Conservation (phyloP, 1,140 invertebrate species). For the Melanaphis sacchari region DNA sequence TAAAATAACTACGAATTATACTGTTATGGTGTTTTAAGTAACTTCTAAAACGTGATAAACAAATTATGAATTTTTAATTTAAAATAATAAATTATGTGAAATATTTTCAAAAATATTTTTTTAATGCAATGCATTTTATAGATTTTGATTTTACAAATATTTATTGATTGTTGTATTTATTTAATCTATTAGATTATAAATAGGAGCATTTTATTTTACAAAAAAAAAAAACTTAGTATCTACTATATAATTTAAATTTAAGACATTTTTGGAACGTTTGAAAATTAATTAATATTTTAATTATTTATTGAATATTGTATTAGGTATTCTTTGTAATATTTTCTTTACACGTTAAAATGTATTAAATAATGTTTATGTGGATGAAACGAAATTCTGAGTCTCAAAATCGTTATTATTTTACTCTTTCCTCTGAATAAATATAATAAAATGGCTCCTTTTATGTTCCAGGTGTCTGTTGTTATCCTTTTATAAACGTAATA, state of each 20-base stretch:
- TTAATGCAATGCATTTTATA: too few species aligned
- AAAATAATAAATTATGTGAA: too few species aligned
- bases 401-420: neutral
- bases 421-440: too few species aligned
- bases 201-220: neutral
- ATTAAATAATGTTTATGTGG: neutral
- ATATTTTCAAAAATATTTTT: too few species aligned
- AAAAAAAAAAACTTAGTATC: neutral
- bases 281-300: neutral
- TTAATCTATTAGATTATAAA: neutral
- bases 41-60: neutral
- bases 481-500: too few species aligned
- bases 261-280: neutral
- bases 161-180: neutral
- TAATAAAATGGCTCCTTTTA: too few species aligned
- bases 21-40: neutral
- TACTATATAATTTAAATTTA: too few species aligned
- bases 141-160: neutral
- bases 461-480: too few species aligned
- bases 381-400: neutral
- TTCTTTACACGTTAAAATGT: neutral
- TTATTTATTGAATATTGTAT: neutral
- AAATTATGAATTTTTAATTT: neutral
- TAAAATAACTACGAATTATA: neutral
- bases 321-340: neutral